Percentiles rank a stretch among this genome's conserved stretches.
Conservation (phyloP, 2,113 vertebrate genomes). For the Microtus oregoni region DNA sequence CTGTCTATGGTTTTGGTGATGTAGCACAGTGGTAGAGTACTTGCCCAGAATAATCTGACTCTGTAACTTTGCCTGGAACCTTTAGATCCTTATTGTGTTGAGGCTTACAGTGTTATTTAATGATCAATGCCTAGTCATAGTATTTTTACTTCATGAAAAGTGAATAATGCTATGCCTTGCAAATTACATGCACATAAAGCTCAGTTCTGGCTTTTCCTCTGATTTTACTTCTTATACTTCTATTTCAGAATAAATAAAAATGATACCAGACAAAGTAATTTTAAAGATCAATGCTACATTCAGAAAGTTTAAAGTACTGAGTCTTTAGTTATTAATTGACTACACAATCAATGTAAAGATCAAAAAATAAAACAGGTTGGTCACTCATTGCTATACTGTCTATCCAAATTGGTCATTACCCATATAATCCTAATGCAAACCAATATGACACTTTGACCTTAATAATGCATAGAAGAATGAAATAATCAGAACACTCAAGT, state of each 20-base stretch:
- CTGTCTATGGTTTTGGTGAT: background rate
- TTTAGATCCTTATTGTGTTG: constrained; percentile 61
- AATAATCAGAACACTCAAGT: background rate
- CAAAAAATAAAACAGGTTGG: background rate
- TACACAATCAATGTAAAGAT: background rate
- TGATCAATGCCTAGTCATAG: background rate
- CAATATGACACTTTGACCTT: background rate
- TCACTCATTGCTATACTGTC: background rate
- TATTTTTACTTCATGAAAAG: constrained; percentile 66
- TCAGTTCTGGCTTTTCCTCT: constrained; percentile 43
- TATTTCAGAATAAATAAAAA: constrained; percentile 51
- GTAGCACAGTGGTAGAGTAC: background rate
- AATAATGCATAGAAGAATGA: background rate
- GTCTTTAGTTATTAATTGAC: constrained; percentile 18
- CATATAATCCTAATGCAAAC: background rate
- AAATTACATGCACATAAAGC: constrained; percentile 48
- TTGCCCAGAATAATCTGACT: constrained; percentile 41
- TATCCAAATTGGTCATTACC: constrained; percentile 33
- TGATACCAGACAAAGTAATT: background rate
- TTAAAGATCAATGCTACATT: constrained; percentile 58
- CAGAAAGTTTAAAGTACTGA: background rate
- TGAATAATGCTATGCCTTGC: constrained; percentile 51
- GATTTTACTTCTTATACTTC: constrained; percentile 57
- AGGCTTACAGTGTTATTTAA: constrained; percentile 49
- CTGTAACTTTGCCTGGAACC: constrained; percentile 45